Percentiles rank a stretch among this genome's conserved stretches.
These are phyloP conservation scores for Phragmatobia fuliginosa DNA, from an alignment of 2,888 invertebrate species.

Conservation along the genomic window DNA sequence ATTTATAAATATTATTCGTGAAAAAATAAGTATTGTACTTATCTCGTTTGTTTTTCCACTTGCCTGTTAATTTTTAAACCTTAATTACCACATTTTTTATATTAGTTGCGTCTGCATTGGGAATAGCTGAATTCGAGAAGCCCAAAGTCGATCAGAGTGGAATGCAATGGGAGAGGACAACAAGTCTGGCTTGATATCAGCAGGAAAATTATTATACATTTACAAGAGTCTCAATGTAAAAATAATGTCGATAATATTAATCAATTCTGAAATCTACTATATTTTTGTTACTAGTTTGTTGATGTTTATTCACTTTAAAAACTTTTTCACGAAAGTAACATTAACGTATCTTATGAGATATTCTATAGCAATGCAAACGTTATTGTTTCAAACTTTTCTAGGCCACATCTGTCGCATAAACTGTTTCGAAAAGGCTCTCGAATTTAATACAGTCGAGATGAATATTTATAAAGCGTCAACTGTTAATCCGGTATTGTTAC, in stretches of 20 bases:
- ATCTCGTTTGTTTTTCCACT: too few relatives aligned
- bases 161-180: too few relatives aligned
- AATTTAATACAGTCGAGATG: slow-evolving; percentile 77
- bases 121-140: too few relatives aligned
- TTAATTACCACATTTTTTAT: too few relatives aligned
- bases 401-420: slow-evolving; percentile 80
- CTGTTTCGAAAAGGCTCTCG: slow-evolving; percentile 69
- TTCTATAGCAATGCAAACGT: slow-evolving; percentile 8
- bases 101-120: too few relatives aligned
- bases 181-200: background rate
- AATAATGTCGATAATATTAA: background rate
- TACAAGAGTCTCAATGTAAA: background rate
- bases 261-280: background rate
- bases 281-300: background rate
- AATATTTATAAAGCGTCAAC: slow-evolving; percentile 86
- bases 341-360: background rate
- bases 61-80: too few relatives aligned
- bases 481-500: slow-evolving; percentile 84
- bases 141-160: too few relatives aligned
- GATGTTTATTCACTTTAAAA: background rate
- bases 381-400: slow-evolving; percentile 35
- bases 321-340: background rate
- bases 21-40: too few relatives aligned
- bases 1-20: too few relatives aligned
- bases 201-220: background rate